phyloP scores from a whole-genome alignment of 2,797 vertebrate genomes.

The Brachymystax lenok region DNA sequence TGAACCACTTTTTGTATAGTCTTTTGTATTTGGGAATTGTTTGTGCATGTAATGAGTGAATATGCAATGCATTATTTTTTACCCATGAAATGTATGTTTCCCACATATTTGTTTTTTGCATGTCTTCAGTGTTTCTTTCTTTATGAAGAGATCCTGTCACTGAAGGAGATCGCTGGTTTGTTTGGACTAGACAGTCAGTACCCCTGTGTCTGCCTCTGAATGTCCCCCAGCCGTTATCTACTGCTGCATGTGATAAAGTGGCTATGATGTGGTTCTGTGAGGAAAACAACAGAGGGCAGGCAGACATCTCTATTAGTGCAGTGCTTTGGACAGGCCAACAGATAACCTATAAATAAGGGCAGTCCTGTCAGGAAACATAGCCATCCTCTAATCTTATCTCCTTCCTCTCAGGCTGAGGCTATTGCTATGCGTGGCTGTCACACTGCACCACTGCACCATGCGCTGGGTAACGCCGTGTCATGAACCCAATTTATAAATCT shows the following conservation, averaged over 20 bases:
- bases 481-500: neutral
- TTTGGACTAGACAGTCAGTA: neutral
- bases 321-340: neutral
- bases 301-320: neutral
- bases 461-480: neutral
- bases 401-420: neutral
- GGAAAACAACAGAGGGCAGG: neutral
- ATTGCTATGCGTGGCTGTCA: neutral
- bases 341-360: conserved; percentile 28
- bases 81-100: neutral
- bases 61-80: neutral
- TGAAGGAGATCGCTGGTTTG: neutral
- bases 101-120: neutral
- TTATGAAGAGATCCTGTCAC: neutral
- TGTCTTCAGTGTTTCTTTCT: neutral
- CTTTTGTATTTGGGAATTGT: neutral
- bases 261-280: neutral
- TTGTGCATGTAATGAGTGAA: neutral
- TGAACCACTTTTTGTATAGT: neutral
- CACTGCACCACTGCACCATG: neutral
- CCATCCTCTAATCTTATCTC: conserved; percentile 6
- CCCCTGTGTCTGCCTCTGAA: neutral
- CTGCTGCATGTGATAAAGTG: neutral
- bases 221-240: neutral
- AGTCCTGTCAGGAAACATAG: conserved; percentile 9